Base-by-base conservation (phyloP, 1,140 invertebrate species). In the Harlomillsia oculata region DNA sequence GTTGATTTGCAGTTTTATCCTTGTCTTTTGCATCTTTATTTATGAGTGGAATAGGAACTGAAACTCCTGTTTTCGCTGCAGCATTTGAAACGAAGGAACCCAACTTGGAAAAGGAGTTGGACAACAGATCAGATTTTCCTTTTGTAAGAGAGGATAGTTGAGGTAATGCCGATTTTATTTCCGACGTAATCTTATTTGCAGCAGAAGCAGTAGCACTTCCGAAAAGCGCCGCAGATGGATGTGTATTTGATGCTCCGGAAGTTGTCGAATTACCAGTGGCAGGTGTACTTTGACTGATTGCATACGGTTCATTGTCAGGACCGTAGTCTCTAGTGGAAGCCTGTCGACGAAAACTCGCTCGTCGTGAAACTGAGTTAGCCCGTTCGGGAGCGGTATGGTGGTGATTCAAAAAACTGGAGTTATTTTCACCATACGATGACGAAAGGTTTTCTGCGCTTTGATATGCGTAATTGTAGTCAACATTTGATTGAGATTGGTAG, bases 191-290 rank as follows among this genome's bases (percentile, higher is more conserved):
- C 41, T 57, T 56, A 13, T 29, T 56, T 11, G 59, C 50, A 25
- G 50, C 59, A 8, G 50, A 11, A 0, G 55, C 51, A n/a, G 59
- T 59, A 13, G 41, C 36, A n/a, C 16, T 21, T 18, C 18, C 72
- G 69, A 66, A 66, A 69, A 43, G 21, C 53, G 53, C 65, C 66
- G 54, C 72, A 14, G 51, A 23, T 14, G 59, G 5, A 14, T 41
- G 39, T 29, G 56, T 36, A 14, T 46, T 52, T 34, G 49, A 69
- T 72, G 51, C 71, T 69, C 20, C 66, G 69, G 55, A 69, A 67
- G n/a, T 20, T 25, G 34, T 14, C 16, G 41, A 16, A 29, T 37
- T n/a, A 28, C 20, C 11, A n/a, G 46, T 14, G 20, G 32, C 29
- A 39, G 26, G 29, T 39, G 34, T 34, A 34, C 4, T 44, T 23